Conservation (phyloP, 2,888 invertebrate genomes). For the Pristionchus maxplancki region DNA sequence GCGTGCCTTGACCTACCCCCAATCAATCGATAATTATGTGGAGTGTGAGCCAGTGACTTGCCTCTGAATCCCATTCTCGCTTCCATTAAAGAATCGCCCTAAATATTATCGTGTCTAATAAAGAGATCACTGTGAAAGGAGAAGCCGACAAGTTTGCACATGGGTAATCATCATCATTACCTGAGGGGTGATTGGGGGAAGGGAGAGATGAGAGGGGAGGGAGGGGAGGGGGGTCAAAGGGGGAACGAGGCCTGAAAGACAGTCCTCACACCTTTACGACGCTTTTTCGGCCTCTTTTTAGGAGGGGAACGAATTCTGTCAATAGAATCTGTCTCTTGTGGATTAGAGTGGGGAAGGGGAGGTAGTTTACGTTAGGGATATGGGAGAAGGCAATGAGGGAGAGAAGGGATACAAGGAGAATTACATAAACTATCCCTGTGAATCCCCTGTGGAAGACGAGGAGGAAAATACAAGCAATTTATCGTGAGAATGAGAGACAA, state of each 20-base stretch:
- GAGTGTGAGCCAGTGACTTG: conserved; percentile 41
- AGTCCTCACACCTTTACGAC: conserved; percentile 29
- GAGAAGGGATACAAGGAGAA: conserved; percentile 21
- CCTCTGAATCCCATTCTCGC: conserved; percentile 42
- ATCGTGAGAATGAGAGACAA: background rate
- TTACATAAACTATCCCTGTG: conserved; percentile 13
- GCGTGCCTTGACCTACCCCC: conserved; percentile 32
- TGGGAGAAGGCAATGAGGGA: background rate
- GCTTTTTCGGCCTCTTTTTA: conserved; percentile 26
- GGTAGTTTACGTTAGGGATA: conserved; percentile 46
- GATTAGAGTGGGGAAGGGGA: conserved; percentile 18
- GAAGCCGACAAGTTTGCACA: conserved; percentile 2
- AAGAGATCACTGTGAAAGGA: conserved; percentile 32
- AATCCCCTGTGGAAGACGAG: background rate
- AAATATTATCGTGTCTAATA: conserved; percentile 47
- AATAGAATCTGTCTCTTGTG: conserved; percentile 45
- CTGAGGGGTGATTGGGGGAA: conserved; percentile 26
- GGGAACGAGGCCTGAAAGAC: background rate
- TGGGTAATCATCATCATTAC: conserved; percentile 10
- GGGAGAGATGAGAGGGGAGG: background rate
- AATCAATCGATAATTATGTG: conserved; percentile 30
- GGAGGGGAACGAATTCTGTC: background rate
- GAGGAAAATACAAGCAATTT: background rate
- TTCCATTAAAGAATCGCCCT: conserved; percentile 27
- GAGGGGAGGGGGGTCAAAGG: background rate